Percentiles rank a stretch among this genome's conserved stretches.
phyloP scores from a whole-genome alignment of 2,888 invertebrate genomes.

The Drosophila paranaensis region DNA sequence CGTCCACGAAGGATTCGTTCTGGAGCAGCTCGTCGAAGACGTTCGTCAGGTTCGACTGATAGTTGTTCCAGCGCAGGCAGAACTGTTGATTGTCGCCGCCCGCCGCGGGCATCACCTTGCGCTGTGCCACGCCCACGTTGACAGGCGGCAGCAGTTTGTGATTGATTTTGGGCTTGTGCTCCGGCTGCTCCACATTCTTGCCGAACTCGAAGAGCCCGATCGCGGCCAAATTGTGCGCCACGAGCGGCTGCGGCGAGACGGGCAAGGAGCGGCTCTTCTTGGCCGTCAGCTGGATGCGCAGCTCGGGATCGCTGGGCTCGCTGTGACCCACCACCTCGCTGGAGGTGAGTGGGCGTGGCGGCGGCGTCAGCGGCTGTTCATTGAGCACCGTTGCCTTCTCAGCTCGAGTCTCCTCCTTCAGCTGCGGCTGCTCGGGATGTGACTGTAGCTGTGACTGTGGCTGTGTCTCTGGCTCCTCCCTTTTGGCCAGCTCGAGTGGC shows the following conservation, averaged over 20 bases:
- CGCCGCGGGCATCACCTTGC: conserved; percentile 7
- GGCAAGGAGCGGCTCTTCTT: conserved; percentile 83
- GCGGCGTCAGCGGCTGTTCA: conserved; percentile 73
- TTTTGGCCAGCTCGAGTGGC: conserved; percentile 27
- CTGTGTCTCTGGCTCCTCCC: conserved; percentile 10
- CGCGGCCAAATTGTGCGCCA: conserved; percentile 60
- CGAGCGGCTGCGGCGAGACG: conserved; percentile 77
- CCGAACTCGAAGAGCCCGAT: conserved; percentile 73
- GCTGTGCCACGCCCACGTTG: conserved; percentile 6
- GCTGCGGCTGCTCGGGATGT: not conserved
- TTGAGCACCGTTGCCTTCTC: conserved; percentile 38
- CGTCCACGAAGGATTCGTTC: conserved; percentile 95
- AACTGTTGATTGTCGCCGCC: conserved; percentile 89
- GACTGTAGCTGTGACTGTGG: not conserved
- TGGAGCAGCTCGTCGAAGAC: conserved; percentile 93
- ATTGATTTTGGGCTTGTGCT: conserved; percentile 37
- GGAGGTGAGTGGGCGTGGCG: conserved; percentile 82
- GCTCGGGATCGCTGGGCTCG: conserved; percentile 71
- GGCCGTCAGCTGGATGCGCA: conserved; percentile 66
- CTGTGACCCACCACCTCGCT: conserved; percentile 79
- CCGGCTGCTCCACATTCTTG: conserved; percentile 8
- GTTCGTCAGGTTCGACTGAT: conserved; percentile 94
- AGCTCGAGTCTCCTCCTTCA: conserved; percentile 18
- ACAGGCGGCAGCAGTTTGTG: conserved; percentile 3
- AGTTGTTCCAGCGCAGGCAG: conserved; percentile 97